Evolutionary conservation across 2,888 invertebrate genomes (phyloP).

Genomic region (Drosophila cracens): DNA sequence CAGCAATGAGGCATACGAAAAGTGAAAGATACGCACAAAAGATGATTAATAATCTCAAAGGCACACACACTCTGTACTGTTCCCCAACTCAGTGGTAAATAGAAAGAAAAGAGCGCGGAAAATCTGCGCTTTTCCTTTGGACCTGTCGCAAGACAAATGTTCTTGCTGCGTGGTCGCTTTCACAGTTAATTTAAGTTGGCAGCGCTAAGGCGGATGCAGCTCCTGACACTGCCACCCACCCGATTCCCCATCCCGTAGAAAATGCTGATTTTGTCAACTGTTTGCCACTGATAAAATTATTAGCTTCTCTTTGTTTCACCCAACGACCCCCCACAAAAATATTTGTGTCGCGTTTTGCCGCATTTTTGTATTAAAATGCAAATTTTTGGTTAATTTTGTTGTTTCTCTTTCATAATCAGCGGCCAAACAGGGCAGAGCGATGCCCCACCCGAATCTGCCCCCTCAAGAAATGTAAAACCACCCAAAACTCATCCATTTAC

Average conservation of each 20-base stretch:
- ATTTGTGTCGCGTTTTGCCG: slow-evolving; percentile 33
- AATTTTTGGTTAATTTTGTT: slow-evolving; percentile 83
- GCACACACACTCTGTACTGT: slow-evolving; percentile 25
- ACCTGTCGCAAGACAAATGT: slow-evolving; percentile 78
- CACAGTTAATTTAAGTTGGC: slow-evolving; percentile 82
- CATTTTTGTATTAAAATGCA: slow-evolving; percentile 82
- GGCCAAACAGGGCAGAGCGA: slow-evolving; percentile 43
- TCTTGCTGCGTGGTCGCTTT: slow-evolving; percentile 82
- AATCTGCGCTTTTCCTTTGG: slow-evolving; percentile 47
- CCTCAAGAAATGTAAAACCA: slow-evolving; percentile 8
- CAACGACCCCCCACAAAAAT: slow-evolving; percentile 23
- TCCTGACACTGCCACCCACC: slow-evolving; percentile 29
- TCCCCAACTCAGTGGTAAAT: neutral
- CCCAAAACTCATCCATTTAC: slow-evolving; percentile 16
- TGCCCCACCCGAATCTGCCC: neutral
- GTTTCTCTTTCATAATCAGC: slow-evolving; percentile 82
- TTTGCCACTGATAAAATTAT: slow-evolving; percentile 83
- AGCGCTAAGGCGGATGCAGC: slow-evolving; percentile 67
- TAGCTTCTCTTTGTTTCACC: slow-evolving; percentile 69
- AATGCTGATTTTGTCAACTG: slow-evolving; percentile 84
- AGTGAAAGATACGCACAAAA: slow-evolving; percentile 79
- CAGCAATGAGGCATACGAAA: slow-evolving; percentile 73
- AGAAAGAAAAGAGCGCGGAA: slow-evolving; percentile 44
- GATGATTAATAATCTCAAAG: slow-evolving; percentile 82
- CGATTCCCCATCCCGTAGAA: slow-evolving; percentile 30